phyloP scores from a whole-genome alignment of 2,113 vertebrate species.

The Myiozetetes cayanensis region DNA sequence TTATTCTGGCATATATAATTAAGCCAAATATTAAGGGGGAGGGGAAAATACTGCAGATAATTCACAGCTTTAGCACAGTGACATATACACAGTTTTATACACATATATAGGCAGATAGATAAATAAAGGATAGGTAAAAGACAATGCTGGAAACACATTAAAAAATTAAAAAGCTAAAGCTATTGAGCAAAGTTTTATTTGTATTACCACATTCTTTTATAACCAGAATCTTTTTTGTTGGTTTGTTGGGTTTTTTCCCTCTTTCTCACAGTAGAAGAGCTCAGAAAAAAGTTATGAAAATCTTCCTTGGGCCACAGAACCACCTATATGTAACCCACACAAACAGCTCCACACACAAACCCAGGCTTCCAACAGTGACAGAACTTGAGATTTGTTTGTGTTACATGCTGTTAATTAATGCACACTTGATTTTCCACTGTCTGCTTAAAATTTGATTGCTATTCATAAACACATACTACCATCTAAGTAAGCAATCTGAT shows the following conservation, averaged over 20 bases:
- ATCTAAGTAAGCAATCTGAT: background rate
- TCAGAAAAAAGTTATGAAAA: background rate
- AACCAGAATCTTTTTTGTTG: background rate
- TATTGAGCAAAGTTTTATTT: background rate
- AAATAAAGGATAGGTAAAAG: background rate
- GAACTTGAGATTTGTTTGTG: background rate
- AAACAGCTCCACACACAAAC: background rate
- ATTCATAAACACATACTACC: background rate
- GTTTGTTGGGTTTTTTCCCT: background rate
- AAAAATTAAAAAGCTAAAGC: background rate
- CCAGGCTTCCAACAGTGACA: fast-evolving
- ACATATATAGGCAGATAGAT: background rate
- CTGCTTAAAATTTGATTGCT: background rate
- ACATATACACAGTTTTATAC: background rate
- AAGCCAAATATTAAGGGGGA: background rate
- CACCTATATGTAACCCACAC: background rate
- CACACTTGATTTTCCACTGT: background rate
- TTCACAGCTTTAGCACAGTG: background rate
- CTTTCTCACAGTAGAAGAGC: background rate
- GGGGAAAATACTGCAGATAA: background rate
- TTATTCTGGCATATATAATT: conserved; percentile 52
- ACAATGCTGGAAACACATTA: background rate
- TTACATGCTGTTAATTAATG: background rate
- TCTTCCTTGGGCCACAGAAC: background rate
- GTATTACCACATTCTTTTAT: background rate